These are phyloP conservation scores for Arnoldichthys spilopterus DNA, from an alignment of 2,797 vertebrate genomes.

Conservation along the genomic window DNA sequence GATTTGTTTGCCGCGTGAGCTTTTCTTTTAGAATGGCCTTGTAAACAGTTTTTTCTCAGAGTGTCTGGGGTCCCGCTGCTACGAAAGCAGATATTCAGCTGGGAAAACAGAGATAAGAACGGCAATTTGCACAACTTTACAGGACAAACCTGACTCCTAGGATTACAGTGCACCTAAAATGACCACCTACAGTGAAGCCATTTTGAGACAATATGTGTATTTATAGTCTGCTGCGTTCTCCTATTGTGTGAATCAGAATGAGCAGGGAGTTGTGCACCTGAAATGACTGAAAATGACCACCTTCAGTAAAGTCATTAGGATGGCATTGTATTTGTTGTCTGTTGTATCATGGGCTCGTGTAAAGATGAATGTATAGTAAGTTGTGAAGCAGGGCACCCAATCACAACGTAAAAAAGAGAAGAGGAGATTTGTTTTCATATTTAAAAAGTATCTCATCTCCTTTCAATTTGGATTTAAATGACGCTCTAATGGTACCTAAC, in stretches of 20 bases:
- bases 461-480: no score
- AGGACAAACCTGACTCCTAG: background rate
- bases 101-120: constrained; percentile 28
- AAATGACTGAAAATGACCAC: background rate
- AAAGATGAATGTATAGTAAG: background rate
- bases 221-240: background rate
- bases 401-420: no score
- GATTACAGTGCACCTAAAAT: background rate
- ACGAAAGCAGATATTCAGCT: constrained; percentile 12
- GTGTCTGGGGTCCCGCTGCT: constrained; percentile 16
- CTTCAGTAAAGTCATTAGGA: background rate
- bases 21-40: constrained; percentile 41
- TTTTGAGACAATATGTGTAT: background rate
- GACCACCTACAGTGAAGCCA: constrained; percentile 3
- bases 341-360: background rate
- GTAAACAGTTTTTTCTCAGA: constrained; percentile 44
- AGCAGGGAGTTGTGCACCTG: background rate
- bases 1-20: constrained; percentile 34
- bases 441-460: no score
- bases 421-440: no score
- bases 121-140: constrained; percentile 25
- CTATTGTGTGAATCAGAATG: background rate
- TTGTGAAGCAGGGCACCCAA: background rate
- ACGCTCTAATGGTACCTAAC: no score
- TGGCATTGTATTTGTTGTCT: background rate